phyloP scores from a whole-genome alignment of 2,113 vertebrate genomes.

The Natator depressus region DNA sequence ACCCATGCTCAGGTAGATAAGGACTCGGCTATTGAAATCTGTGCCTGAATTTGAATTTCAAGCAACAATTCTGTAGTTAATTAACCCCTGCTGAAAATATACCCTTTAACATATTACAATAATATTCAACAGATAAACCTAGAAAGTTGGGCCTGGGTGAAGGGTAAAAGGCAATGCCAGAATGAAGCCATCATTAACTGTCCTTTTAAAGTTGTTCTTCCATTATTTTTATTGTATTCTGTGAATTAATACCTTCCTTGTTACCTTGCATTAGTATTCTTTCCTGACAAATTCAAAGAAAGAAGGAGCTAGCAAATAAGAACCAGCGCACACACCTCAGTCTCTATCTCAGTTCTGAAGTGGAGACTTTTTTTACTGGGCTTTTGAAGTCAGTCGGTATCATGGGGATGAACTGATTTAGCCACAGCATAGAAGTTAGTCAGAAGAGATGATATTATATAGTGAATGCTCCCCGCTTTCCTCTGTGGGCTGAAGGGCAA shows the following conservation, averaged over 20 bases:
- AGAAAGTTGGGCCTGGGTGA: background rate
- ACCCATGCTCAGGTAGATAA: background rate
- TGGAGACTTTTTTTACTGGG: background rate
- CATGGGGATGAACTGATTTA: background rate
- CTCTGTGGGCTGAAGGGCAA: background rate
- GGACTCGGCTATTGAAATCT: background rate
- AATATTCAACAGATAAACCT: background rate
- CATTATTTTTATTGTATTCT: background rate
- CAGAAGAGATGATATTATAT: background rate
- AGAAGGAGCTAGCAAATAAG: background rate
- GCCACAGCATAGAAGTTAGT: background rate
- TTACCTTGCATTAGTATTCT: background rate
- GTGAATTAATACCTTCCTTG: background rate
- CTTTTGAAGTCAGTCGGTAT: background rate
- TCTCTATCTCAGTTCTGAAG: background rate
- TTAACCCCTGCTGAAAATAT: rapidly evolving
- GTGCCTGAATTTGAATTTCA: background rate
- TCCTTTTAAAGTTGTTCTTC: background rate
- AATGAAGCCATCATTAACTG: background rate
- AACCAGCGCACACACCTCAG: background rate
- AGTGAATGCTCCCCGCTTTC: background rate
- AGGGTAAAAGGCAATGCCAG: background rate
- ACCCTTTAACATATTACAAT: background rate
- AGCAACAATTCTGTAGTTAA: background rate
- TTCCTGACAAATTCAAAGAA: background rate